Percentiles rank a stretch among this genome's conserved stretches.
Evolutionary conservation across 2,113 vertebrate species (phyloP).

Genomic region (Drymodes brunneopygia): DNA sequence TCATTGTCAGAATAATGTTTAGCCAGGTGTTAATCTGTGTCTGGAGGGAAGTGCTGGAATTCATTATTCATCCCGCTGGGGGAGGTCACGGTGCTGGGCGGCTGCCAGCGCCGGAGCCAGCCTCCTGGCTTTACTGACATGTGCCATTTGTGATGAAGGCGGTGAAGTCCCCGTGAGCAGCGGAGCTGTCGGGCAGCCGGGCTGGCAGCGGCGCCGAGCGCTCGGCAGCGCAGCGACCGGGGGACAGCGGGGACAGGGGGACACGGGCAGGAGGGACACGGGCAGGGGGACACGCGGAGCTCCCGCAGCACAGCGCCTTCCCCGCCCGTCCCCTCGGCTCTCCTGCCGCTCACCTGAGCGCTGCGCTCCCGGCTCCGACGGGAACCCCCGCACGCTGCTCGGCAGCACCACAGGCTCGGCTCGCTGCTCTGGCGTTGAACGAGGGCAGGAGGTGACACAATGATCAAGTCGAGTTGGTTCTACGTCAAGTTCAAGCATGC

Average conservation of each 20-base stretch:
- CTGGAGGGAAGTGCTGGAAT: constrained; percentile 71
- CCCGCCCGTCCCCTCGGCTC: background rate
- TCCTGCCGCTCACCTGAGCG: rapidly evolving
- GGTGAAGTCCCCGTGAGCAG: constrained; percentile 54
- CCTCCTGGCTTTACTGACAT: constrained; percentile 80
- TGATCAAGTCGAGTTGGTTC: constrained; percentile 99
- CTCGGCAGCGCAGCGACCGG: background rate
- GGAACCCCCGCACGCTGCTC: background rate
- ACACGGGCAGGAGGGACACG: background rate
- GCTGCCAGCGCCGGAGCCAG: constrained; percentile 65
- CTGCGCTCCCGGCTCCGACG: background rate
- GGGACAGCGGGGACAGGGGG: background rate
- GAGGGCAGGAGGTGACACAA: constrained; percentile 67
- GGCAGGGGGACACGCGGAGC: background rate
- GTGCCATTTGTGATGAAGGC: constrained; percentile 78
- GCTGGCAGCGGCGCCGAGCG: constrained; percentile 22
- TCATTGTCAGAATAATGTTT: constrained; percentile 76
- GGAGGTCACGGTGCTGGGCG: constrained; percentile 71
- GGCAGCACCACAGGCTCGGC: background rate
- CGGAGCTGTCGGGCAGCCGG: constrained; percentile 83
- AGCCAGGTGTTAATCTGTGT: constrained; percentile 80
- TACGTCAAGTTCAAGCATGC: constrained; percentile 98
- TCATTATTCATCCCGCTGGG: constrained; percentile 71
- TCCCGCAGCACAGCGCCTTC: background rate
- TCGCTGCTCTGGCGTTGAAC: background rate